A percentile compares a stretch with the other conserved stretches of the same genome.
These are phyloP conservation scores for Lemur catta DNA, from an alignment of 2,797 vertebrate genomes.

Conservation along the genomic window DNA sequence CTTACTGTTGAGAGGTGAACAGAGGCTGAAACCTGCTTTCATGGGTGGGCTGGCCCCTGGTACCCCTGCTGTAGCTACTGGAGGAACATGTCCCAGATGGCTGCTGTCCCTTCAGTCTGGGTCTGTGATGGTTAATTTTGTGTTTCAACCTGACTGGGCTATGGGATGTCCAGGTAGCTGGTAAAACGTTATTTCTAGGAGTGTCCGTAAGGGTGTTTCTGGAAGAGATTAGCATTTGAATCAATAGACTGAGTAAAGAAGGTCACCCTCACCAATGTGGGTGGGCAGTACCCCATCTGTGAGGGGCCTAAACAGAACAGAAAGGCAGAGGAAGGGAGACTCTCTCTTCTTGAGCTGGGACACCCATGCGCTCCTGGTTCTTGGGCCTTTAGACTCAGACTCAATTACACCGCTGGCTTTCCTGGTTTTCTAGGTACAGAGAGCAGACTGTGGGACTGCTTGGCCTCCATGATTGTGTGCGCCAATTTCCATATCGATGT, in stretches of 20 bases:
- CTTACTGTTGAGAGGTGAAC: not conserved
- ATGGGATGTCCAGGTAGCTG: not conserved
- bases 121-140: not conserved
- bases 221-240: not conserved
- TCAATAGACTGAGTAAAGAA: not conserved
- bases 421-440: not conserved
- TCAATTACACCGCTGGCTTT: not conserved
- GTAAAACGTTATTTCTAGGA: not conserved
- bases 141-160: not conserved
- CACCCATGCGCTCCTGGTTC: not conserved
- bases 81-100: not conserved
- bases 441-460: not conserved
- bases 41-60: not conserved
- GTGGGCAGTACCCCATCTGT: not conserved
- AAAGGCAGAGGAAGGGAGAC: not conserved
- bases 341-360: not conserved
- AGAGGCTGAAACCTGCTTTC: not conserved
- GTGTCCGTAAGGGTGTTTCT: not conserved
- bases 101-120: not conserved
- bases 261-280: not conserved
- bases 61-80: rapidly evolving
- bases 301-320: not conserved
- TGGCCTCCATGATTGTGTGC: not conserved
- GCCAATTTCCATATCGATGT: not conserved
- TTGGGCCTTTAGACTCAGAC: not conserved